A percentile compares a stretch with the other conserved stretches of the same genome.
Conservation (phyloP, 1,140 invertebrate genomes). For the Bombus superbus region DNA sequence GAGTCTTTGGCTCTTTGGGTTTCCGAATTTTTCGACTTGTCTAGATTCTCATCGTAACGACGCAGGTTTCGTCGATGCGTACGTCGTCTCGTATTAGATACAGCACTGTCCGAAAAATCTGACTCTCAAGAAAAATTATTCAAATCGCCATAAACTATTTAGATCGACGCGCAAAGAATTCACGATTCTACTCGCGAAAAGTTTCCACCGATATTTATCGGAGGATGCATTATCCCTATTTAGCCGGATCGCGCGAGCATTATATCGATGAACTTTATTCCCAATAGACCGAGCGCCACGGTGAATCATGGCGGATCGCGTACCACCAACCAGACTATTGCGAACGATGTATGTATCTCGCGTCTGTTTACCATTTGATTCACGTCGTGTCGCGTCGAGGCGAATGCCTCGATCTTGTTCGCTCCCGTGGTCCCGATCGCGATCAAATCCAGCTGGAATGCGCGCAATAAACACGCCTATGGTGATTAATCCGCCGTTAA, state of each 20-base stretch:
- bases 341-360: slow-evolving; percentile 1
- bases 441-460: slow-evolving; percentile 19
- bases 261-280: slow-evolving; percentile 52
- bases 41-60: not conserved
- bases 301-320: slow-evolving; percentile 35
- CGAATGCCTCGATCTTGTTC: slow-evolving; percentile 12
- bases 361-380: slow-evolving; percentile 49
- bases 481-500: slow-evolving; percentile 44
- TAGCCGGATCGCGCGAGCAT: not conserved
- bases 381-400: slow-evolving; percentile 18
- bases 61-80: too few relatives aligned
- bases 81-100: too few relatives aligned
- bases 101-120: not conserved
- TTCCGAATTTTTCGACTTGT: not conserved
- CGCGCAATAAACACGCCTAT: not conserved
- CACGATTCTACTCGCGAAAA: not conserved
- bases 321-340: not conserved
- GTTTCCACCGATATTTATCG: not conserved
- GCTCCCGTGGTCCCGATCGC: slow-evolving; percentile 14
- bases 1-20: not conserved
- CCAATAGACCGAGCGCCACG: slow-evolving; percentile 21
- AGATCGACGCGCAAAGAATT: not conserved
- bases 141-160: not conserved
- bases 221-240: slow-evolving; percentile 9
- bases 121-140: not conserved